A percentile compares a stretch with the other conserved stretches of the same genome.
These are phyloP conservation scores for Takifugu rubripes DNA, from an alignment of 2,797 vertebrate species.

Conservation along the genomic window DNA sequence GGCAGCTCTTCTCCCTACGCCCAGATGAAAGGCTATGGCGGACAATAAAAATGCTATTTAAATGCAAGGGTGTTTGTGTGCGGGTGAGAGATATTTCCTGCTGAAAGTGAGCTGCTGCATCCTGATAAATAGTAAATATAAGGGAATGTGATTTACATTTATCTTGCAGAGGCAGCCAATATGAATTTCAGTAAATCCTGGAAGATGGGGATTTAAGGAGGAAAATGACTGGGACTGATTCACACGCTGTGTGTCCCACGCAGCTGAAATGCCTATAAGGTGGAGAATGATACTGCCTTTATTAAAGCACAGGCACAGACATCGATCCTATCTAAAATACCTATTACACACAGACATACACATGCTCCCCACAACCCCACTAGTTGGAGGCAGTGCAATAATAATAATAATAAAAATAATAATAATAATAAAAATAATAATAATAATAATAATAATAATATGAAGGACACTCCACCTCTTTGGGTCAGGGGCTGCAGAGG, in stretches of 20 bases:
- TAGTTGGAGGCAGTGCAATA: slow-evolving; percentile 45
- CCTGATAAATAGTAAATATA: slow-evolving; percentile 83
- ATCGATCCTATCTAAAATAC: slow-evolving; percentile 72
- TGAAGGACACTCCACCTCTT: slow-evolving; percentile 39
- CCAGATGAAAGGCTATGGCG: slow-evolving; percentile 79
- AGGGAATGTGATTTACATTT: slow-evolving; percentile 83
- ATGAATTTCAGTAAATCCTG: slow-evolving; percentile 85
- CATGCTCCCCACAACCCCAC: slow-evolving; percentile 46
- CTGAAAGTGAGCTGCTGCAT: slow-evolving; percentile 82
- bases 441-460: background rate
- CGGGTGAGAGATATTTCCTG: slow-evolving; percentile 81
- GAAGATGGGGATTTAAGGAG: slow-evolving; percentile 82
- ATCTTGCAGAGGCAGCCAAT: slow-evolving; percentile 86
- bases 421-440: background rate
- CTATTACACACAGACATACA: slow-evolving; percentile 59
- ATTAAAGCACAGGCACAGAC: slow-evolving; percentile 67
- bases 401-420: slow-evolving; percentile 3
- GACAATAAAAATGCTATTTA: slow-evolving; percentile 84
- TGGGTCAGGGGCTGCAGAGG: slow-evolving; percentile 48
- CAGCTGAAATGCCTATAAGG: slow-evolving; percentile 73
- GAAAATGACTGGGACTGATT: slow-evolving; percentile 79
- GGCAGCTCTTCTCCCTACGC: slow-evolving; percentile 84
- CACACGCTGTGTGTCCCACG: slow-evolving; percentile 76
- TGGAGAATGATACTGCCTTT: slow-evolving; percentile 67
- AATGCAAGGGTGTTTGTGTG: slow-evolving; percentile 82